These are phyloP conservation scores for Emmelina monodactyla DNA, from an alignment of 2,888 invertebrate species.

Conservation along the genomic window DNA sequence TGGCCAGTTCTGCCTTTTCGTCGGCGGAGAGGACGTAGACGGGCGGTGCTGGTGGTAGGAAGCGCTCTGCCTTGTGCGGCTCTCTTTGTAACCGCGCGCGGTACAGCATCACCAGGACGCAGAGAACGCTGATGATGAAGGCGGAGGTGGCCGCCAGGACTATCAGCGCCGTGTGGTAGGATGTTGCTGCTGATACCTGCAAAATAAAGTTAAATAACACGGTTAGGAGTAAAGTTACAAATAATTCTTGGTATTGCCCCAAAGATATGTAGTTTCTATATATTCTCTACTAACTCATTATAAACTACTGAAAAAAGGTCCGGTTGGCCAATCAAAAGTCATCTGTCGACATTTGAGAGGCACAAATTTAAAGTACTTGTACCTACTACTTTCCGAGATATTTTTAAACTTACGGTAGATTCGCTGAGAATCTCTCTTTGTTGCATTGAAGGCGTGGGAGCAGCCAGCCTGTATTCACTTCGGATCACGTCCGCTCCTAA, in stretches of 20 bases:
- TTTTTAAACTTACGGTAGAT: constrained; percentile 53
- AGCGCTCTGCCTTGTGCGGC: constrained; percentile 64
- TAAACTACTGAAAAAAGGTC: background rate
- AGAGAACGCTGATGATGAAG: constrained; percentile 79
- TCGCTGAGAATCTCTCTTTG: constrained; percentile 74
- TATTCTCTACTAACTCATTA: too few species aligned
- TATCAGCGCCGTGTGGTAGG: constrained; percentile 80
- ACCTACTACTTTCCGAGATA: too few species aligned
- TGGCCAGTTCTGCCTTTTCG: constrained; percentile 66
- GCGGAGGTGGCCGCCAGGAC: constrained; percentile 81
- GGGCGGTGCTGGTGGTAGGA: constrained; percentile 70
- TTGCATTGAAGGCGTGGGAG: constrained; percentile 49
- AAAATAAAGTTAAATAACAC: background rate
- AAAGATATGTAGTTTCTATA: too few species aligned
- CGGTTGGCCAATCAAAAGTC: background rate
- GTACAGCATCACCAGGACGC: constrained; percentile 78
- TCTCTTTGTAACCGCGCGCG: constrained; percentile 62
- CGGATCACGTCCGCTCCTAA: constrained; percentile 50
- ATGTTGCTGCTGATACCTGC: constrained; percentile 69
- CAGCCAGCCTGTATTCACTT: constrained; percentile 47
- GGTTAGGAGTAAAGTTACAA: too few species aligned
- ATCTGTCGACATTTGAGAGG: too few species aligned
- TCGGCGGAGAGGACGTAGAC: constrained; percentile 74
- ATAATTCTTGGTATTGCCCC: too few species aligned
- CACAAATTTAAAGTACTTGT: too few species aligned